Evolutionary conservation across 2,888 invertebrate species (phyloP).

Genomic region (Gortyna flavago): DNA sequence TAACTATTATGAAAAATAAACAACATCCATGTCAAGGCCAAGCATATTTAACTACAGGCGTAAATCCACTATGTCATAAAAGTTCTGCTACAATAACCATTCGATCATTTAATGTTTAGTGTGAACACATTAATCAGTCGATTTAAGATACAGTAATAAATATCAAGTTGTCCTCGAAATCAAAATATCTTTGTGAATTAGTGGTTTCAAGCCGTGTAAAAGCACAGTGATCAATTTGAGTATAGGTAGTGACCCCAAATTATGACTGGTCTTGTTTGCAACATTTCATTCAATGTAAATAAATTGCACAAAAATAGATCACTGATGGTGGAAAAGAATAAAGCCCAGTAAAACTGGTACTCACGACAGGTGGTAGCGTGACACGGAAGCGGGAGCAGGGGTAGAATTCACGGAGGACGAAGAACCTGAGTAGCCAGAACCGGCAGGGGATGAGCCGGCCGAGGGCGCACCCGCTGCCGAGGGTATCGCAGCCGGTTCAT

Average conservation of each 20-base stretch:
- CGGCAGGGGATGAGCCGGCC: constrained; percentile 89
- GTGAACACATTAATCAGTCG: background rate
- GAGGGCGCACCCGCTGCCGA: constrained; percentile 90
- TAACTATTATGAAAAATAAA: constrained; percentile 23
- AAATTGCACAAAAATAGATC: constrained; percentile 49
- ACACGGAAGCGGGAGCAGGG: constrained; percentile 82
- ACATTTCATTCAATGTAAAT: background rate
- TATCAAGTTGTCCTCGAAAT: background rate
- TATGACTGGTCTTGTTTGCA: background rate
- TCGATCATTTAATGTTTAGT: constrained; percentile 6
- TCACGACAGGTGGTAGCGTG: constrained; percentile 88
- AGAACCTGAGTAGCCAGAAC: constrained; percentile 91
- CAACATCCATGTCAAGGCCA: constrained; percentile 39
- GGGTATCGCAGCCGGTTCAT: constrained; percentile 95
- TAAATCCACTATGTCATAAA: constrained; percentile 55
- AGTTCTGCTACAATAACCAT: constrained; percentile 3
- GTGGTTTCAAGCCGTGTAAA: constrained; percentile 55
- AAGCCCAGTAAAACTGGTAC: constrained; percentile 73
- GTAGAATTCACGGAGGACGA: constrained; percentile 90
- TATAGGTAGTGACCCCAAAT: constrained; percentile 8
- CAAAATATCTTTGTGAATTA: constrained; percentile 28
- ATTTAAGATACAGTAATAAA: constrained; percentile 2
- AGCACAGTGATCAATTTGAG: constrained; percentile 55
- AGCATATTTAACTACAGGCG: constrained; percentile 48
- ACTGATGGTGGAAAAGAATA: constrained; percentile 51